Evolutionary conservation across 2,888 invertebrate genomes (phyloP), one percentile per base, ranked within the genome.

Genomic region (Troides oblongomaculatus): DNA sequence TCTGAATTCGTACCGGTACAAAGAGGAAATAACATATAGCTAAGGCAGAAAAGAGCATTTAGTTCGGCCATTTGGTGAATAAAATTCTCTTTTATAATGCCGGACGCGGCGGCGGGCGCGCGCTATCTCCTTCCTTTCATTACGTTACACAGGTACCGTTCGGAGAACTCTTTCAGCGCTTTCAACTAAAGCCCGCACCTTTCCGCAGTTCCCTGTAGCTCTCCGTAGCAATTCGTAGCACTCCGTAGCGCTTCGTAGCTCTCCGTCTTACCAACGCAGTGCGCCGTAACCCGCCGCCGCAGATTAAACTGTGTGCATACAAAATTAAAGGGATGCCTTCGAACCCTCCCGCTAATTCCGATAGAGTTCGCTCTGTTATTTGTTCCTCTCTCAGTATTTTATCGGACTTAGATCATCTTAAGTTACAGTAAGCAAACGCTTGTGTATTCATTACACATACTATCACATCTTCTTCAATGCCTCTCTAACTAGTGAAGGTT

Each of bases 31-130:
- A 70, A 72, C 72, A 72, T 71, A 71, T 68, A 66, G 62, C 53
- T 57, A 74, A 71, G 72, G 74, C 71, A 70, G 73, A 71, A 71
- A 68, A 71, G 72, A 73, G 73, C 74, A 75, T 77, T 77, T 74
- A 75, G 75, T 71, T 64, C 68, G 68, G 72, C 75, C 74, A 76
- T 77, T 77, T 76, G 72, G 72, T 73, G 74, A 76, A 78, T 76
- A 76, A 78, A 77, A 75, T 74, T 75, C 73, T 71, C 72, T 72
- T 74, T 73, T 74, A 75, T 74, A 76, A 71, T 67, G 61, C 66
- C 68, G 72, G 56, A 65, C 69, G 71, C 62, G 70, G 72, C 74
- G 69, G 71, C 70, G 70, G 61, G 50, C 68, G 66, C 30, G 23
- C 59, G 65, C 71, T 72, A 71, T 71, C 72, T 69, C 72, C 73